phyloP scores from a whole-genome alignment of 1,140 invertebrate genomes.

The Palaemon carinicauda region DNA sequence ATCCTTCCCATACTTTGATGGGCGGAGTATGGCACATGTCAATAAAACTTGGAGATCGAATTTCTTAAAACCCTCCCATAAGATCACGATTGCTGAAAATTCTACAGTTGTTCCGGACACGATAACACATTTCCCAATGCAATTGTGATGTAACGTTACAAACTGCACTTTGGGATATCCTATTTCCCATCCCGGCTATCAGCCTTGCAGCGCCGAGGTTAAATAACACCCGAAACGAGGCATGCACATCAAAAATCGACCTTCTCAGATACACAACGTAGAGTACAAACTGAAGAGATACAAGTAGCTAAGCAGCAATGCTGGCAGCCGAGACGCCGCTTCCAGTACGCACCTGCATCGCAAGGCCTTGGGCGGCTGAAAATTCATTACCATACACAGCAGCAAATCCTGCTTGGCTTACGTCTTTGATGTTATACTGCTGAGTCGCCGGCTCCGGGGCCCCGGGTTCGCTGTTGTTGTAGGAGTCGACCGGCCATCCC shows the following conservation, averaged over 20 bases:
- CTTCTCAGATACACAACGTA: background rate
- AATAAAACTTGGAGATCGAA: no score
- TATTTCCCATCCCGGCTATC: no score
- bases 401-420: conserved; percentile 39
- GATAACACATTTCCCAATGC: no score
- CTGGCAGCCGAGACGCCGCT: background rate
- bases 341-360: conserved; percentile 3
- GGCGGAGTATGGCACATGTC: no score
- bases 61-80: no score
- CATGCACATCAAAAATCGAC: background rate
- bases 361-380: conserved; percentile 26
- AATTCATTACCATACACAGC: conserved; percentile 36
- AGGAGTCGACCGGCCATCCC: conserved; percentile 43
- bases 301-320: conserved; percentile 12
- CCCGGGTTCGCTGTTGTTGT: background rate
- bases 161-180: no score
- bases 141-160: no score
- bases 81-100: no score
- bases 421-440: conserved; percentile 42
- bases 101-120: no score
- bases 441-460: background rate
- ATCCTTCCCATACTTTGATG: no score
- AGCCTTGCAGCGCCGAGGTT: no score
- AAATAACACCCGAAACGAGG: no score
- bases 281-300: background rate